Evolutionary conservation across 2,113 vertebrate genomes (phyloP).

Genomic region (Procavia capensis): DNA sequence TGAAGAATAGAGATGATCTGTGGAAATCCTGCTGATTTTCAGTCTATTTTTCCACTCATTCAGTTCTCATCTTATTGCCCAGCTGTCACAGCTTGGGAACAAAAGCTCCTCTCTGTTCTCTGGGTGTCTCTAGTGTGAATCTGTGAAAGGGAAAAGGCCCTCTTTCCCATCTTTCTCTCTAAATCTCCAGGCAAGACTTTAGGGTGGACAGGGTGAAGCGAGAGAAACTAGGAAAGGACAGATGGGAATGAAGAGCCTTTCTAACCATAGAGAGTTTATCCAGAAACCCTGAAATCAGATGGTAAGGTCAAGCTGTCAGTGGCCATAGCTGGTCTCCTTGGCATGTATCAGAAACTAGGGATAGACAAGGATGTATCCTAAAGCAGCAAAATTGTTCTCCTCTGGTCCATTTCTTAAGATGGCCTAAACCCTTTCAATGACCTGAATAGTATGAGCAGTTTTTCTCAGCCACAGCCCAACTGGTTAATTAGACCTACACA

Average conservation of each 20-base stretch:
- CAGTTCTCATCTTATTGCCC: background rate
- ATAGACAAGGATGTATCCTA: background rate
- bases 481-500: background rate
- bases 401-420: constrained; percentile 30
- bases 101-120: background rate
- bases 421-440: background rate
- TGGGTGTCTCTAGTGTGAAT: background rate
- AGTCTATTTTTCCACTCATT: background rate
- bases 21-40: background rate
- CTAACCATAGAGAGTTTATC: background rate
- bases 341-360: background rate
- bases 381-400: background rate
- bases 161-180: background rate
- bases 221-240: constrained; percentile 24
- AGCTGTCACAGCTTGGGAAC: background rate
- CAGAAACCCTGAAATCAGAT: background rate
- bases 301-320: background rate
- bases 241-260: background rate
- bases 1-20: background rate
- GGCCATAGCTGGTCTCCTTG: background rate
- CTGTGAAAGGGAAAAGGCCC: background rate
- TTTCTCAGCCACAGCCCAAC: background rate
- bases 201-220: background rate
- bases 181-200: background rate
- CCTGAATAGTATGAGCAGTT: constrained; percentile 11